These are phyloP conservation scores for Crocallis elinguaria DNA, from an alignment of 2,888 invertebrate genomes.

Conservation along the genomic window DNA sequence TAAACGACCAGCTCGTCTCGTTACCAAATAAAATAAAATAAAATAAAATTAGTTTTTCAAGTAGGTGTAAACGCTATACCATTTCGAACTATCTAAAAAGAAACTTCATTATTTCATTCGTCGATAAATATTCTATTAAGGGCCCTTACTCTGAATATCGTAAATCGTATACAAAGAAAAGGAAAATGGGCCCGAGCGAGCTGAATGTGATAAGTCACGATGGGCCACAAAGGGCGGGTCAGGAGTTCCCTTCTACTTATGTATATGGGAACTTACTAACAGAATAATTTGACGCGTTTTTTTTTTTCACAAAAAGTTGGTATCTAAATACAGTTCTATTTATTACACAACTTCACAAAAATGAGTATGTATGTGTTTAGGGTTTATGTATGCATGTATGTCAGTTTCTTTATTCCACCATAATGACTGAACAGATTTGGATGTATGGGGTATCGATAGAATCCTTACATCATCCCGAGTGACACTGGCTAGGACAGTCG, in stretches of 20 bases:
- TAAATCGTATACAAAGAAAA: slow-evolving; percentile 59
- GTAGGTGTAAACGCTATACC: not conserved
- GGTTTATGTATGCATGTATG: too few species aligned
- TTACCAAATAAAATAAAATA: not conserved
- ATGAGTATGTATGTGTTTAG: too few species aligned
- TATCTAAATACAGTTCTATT: too few species aligned
- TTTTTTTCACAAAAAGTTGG: too few species aligned
- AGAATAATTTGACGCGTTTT: slow-evolving; percentile 17
- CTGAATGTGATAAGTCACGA: slow-evolving; percentile 65
- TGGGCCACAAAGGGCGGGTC: slow-evolving; percentile 45
- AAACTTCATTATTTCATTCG: slow-evolving; percentile 19
- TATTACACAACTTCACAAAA: too few species aligned
- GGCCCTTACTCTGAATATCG: slow-evolving; percentile 44
- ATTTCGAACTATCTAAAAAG: slow-evolving; percentile 10
- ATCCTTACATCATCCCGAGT: too few species aligned
- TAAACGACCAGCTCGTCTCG: too few species aligned
- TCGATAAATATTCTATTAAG: slow-evolving; percentile 59
- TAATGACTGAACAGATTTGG: too few species aligned
- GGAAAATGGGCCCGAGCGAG: slow-evolving; percentile 49
- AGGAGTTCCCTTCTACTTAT: slow-evolving; percentile 32
- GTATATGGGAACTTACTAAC: slow-evolving; percentile 31
- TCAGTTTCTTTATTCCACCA: too few species aligned
- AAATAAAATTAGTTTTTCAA: not conserved
- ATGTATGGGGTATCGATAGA: too few species aligned
- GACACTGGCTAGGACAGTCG: too few species aligned